Evolutionary conservation across 2,888 invertebrate species (phyloP), one percentile per base, ranked within the genome.

Genomic region (Heliconius charithonia): DNA sequence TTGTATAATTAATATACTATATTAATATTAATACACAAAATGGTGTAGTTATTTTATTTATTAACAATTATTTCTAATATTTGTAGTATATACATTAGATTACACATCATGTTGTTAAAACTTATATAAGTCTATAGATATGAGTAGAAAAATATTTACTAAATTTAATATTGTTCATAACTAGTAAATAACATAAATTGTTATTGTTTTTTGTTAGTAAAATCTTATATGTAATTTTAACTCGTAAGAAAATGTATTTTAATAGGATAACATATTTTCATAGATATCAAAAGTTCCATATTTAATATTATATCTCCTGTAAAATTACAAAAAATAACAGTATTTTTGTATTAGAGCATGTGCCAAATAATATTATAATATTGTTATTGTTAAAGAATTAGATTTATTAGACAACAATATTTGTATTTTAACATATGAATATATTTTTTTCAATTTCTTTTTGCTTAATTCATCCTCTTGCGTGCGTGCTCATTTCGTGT

Each of bases 301-400:
- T 25, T 67, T 67, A 41, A 67, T 67, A 37, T 22, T 67, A 41
- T n/a, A 67, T 69, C 16, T 45, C 25, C 16, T 19, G 69, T 27
- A 25, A 32, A 37, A 67, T 67, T 12, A n/a, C n/a, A 4, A 67
- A n/a, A 13, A n/a, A n/a, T 41, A 67, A 41, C 41, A 41, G 7
- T 67, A 67, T 67, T 69, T 45, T 41, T 69, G 25, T 69, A 45
- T 69, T 9, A 45, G 25, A 45, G 19, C 41, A 67, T 67, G 69
- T 69, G 69, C 69, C 69, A 69, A 69, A 45, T 67, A 72, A 56
- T 71, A 41, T 19, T 72, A 27, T 77, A 75, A 75, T 75, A 77
- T 72, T 80, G 72, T 78, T 80, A 69, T 32, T 75, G 75, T 78
- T 80, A 78, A 41, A 70, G 22, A 69, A 0, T 70, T 51, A 45